Evolutionary conservation across 2,888 invertebrate genomes (phyloP), one percentile per base, ranked within the genome.

Genomic region (Folsomia candida): DNA sequence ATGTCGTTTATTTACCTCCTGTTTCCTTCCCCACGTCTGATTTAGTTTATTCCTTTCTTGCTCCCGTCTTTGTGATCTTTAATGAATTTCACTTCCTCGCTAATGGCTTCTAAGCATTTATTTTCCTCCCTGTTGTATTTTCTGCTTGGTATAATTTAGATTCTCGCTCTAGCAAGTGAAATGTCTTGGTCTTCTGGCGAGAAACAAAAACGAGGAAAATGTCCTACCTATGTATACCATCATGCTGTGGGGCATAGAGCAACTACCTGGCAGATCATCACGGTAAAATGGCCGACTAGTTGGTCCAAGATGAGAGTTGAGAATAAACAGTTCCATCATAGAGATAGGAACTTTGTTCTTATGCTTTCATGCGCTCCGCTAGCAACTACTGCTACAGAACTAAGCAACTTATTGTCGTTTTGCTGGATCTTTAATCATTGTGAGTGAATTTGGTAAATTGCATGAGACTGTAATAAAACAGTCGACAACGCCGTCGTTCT

Each of bases 211-310:
- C 54, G 54, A 22, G 37, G 37, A 22, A 54, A 54, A 54, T 22
- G 54, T 54, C 54, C n/a, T 54, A 54, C 54, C 54, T 54, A 14
- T 37, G 54, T 4, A 6, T 54, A 54, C 11, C 37, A 37, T 37
- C 37, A 4, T 22, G 57, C 20, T 11, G 57, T 57, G 6, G 57
- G 57, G 9, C 18, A 59, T 57, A 20, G 57, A n/a, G 9, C 18
- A 59, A 25, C 24, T 62, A 26, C 54, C 6, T 54, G 54, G 54
- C 54, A 20, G 65, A 65, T 65, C 54, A 54, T 54, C 25, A 1
- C 65, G 26, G 54, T 65, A 57, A 65, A 65, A 65, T 28, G 65
- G 65, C 54, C 28, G 26, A 65, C 54, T 54, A 27, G 27, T 22
- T 28, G n/a, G n/a, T n/a, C n/a, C n/a, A n/a, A 28, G 11, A 47